These are phyloP conservation scores for Scomberomorus guttatus DNA, from an alignment of 2,797 vertebrate species.

Conservation along the genomic window DNA sequence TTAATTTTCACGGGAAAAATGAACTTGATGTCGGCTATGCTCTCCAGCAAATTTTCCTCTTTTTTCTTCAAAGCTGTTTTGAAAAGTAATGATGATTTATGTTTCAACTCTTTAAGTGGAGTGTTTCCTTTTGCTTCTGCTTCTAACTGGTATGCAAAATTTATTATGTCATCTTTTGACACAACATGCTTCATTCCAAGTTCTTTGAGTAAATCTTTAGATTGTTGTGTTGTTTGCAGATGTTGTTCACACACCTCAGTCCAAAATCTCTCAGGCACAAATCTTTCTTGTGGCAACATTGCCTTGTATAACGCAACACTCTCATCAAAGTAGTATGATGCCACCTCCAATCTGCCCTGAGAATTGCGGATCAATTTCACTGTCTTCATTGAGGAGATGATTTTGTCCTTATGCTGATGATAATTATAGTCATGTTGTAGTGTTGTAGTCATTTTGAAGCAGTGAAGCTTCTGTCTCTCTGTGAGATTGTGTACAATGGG, in stretches of 20 bases:
- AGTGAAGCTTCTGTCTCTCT: conserved; percentile 64
- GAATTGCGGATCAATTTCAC: conserved; percentile 73
- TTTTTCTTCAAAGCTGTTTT: not conserved
- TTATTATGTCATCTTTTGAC: conserved; percentile 70
- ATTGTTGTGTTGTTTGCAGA: fast-evolving
- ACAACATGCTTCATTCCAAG: conserved; percentile 83
- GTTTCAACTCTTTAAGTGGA: conserved; percentile 15
- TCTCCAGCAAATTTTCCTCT: conserved; percentile 38
- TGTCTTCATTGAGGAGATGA: conserved; percentile 65
- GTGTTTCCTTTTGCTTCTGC: conserved; percentile 59
- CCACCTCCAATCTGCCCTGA: conserved; percentile 66
- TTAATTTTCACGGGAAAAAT: conserved; percentile 73
- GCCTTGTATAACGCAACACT: conserved; percentile 58
- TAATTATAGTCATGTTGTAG: fast-evolving
- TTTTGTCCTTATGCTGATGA: fast-evolving
- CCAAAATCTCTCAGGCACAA: conserved; percentile 80
- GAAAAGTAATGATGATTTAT: conserved; percentile 75
- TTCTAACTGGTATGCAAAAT: conserved; percentile 79
- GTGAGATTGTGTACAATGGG: conserved; percentile 63
- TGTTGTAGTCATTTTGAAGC: conserved; percentile 74
- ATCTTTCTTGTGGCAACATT: conserved; percentile 79
- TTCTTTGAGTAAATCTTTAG: conserved; percentile 40
- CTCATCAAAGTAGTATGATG: conserved; percentile 82
- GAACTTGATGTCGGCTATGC: conserved; percentile 80
- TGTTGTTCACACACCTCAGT: not conserved